Conservation (phyloP, 2,797 vertebrate genomes). For the Linurgus olivaceus region DNA sequence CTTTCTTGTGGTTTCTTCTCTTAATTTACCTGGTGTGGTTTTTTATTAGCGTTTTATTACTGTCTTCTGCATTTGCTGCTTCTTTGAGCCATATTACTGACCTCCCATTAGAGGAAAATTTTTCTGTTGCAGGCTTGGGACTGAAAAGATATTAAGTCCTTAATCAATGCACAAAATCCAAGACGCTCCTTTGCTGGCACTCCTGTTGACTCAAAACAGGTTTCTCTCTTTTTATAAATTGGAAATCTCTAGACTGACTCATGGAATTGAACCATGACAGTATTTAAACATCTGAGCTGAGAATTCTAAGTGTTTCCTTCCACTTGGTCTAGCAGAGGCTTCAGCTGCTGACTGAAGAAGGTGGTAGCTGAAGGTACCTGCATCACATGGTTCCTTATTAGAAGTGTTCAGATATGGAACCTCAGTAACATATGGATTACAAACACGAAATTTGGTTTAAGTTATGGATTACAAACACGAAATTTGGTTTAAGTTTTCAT, state of each 20-base stretch:
- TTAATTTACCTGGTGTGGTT: not conserved
- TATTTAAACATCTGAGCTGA: not conserved
- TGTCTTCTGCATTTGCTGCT: not conserved
- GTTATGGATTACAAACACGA: not conserved
- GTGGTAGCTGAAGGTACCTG: not conserved
- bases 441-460: too few relatives aligned
- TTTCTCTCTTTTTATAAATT: not conserved
- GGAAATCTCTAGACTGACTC: not conserved
- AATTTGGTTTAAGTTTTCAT: not conserved
- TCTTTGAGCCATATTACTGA: not conserved
- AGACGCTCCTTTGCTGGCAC: not conserved
- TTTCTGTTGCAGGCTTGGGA: not conserved
- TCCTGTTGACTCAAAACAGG: not conserved
- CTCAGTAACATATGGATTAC: rapidly evolving
- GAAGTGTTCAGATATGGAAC: not conserved
- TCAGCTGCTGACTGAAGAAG: not conserved
- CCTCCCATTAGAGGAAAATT: not conserved
- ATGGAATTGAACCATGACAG: rapidly evolving
- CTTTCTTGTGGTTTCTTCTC: not conserved
- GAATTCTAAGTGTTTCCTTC: not conserved
- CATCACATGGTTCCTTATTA: not conserved
- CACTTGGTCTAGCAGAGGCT: not conserved
- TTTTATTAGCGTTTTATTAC: not conserved
- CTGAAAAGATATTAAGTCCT: not conserved
- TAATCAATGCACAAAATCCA: not conserved